phyloP scores from a whole-genome alignment of 2,888 invertebrate genomes.

The Drosophila mercatorum region DNA sequence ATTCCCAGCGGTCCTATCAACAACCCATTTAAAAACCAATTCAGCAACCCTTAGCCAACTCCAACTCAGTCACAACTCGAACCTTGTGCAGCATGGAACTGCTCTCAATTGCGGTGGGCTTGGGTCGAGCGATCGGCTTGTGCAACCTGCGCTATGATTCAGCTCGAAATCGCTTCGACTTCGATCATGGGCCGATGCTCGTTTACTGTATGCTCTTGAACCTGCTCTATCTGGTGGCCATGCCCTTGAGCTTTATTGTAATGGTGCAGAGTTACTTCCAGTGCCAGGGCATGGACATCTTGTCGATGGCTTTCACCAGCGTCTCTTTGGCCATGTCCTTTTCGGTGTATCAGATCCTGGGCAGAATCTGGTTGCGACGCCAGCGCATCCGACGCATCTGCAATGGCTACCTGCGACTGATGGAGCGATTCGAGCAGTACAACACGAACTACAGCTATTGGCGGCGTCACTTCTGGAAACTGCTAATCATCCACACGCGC shows the following conservation, averaged over 20 bases:
- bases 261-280: constrained; percentile 27
- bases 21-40: not conserved
- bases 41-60: not conserved
- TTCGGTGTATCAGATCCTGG: constrained; percentile 25
- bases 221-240: constrained; percentile 26
- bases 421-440: constrained; percentile 17
- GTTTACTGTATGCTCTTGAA: constrained; percentile 43
- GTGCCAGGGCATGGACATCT: constrained; percentile 43
- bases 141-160: constrained; percentile 52
- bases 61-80: not conserved
- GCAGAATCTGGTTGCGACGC: constrained; percentile 39
- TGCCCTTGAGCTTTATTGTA: constrained; percentile 27
- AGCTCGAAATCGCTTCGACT: constrained; percentile 10
- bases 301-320: constrained; percentile 44
- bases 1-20: constrained; percentile 7
- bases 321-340: constrained; percentile 27
- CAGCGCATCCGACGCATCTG: constrained; percentile 12
- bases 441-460: not conserved
- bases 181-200: constrained; percentile 40
- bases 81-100: constrained; percentile 14
- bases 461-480: constrained; percentile 29
- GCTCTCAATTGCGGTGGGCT: constrained; percentile 18
- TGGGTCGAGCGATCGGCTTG: constrained; percentile 52
- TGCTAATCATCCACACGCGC: constrained; percentile 29
- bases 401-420: constrained; percentile 33